phyloP scores from a whole-genome alignment of 2,797 vertebrate species.

The Microchirus variegatus region DNA sequence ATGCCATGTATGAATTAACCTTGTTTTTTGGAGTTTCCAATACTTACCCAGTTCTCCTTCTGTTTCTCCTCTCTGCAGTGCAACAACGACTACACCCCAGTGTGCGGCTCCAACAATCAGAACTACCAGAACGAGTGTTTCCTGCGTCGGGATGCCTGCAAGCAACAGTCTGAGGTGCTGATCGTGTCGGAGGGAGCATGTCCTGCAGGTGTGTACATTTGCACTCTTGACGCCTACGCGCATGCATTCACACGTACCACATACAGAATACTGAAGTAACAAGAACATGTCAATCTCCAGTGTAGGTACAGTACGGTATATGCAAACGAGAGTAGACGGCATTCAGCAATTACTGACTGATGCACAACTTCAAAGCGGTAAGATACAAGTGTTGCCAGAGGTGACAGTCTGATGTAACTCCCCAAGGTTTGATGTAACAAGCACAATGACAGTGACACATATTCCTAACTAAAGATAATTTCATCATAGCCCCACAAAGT shows the following conservation, averaged over 20 bases:
- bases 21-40: background rate
- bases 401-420: constrained; percentile 44
- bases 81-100: constrained; percentile 96
- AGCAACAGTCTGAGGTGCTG: constrained; percentile 97
- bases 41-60: constrained; percentile 2
- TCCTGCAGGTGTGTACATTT: constrained; percentile 87
- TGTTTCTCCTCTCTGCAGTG: constrained; percentile 81
- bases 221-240: constrained; percentile 9
- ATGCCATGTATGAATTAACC: too few relatives aligned
- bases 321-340: background rate
- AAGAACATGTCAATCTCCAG: too few relatives aligned
- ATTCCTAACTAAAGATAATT: constrained; percentile 20
- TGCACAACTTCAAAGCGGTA: constrained; percentile 29
- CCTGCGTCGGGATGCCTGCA: constrained; percentile 95
- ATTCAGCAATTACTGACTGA: constrained; percentile 17
- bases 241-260: background rate
- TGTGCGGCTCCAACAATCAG: constrained; percentile 98
- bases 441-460: constrained; percentile 16
- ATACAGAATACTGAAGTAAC: background rate
- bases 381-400: constrained; percentile 16
- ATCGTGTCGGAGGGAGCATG: constrained; percentile 93
- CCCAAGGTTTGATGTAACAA: constrained; percentile 22
- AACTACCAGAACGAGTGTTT: constrained; percentile 98
- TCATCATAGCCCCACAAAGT: constrained; percentile 21
- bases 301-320: too few relatives aligned